Conservation (phyloP, 2,797 vertebrate genomes). For the Lycodopsis pacificus region DNA sequence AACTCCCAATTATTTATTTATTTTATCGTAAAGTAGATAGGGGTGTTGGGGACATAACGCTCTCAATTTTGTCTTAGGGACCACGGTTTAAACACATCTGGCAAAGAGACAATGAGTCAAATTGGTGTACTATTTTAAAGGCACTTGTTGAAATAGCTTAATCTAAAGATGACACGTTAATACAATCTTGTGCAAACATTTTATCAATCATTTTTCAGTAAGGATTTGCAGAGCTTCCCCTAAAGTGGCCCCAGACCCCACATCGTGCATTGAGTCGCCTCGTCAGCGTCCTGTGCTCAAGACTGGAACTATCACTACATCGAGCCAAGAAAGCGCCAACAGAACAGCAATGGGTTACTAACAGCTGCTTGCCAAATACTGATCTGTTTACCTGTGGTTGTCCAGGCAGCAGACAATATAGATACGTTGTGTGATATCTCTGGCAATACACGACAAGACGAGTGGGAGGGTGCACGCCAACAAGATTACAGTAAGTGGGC, state of each 20-base stretch:
- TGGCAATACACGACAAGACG: constrained; percentile 50
- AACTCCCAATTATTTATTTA: too few species aligned
- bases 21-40: too few species aligned
- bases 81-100: background rate
- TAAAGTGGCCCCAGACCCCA: background rate
- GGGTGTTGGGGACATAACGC: too few species aligned
- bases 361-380: constrained; percentile 54
- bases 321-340: constrained; percentile 43
- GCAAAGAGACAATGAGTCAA: background rate
- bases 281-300: constrained; percentile 40
- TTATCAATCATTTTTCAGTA: background rate
- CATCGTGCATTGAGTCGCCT: constrained; percentile 24
- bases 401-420: constrained; percentile 63
- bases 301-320: constrained; percentile 39
- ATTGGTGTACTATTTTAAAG: background rate
- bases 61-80: too few species aligned
- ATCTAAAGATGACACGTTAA: background rate
- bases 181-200: background rate
- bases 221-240: background rate
- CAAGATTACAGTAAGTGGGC: constrained; percentile 70
- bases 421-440: constrained; percentile 52
- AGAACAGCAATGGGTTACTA: constrained; percentile 48
- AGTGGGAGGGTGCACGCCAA: constrained; percentile 57
- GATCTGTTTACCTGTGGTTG: constrained; percentile 64
- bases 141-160: background rate